phyloP scores from a whole-genome alignment of 2,888 invertebrate genomes.

The Ametastegia equiseti region DNA sequence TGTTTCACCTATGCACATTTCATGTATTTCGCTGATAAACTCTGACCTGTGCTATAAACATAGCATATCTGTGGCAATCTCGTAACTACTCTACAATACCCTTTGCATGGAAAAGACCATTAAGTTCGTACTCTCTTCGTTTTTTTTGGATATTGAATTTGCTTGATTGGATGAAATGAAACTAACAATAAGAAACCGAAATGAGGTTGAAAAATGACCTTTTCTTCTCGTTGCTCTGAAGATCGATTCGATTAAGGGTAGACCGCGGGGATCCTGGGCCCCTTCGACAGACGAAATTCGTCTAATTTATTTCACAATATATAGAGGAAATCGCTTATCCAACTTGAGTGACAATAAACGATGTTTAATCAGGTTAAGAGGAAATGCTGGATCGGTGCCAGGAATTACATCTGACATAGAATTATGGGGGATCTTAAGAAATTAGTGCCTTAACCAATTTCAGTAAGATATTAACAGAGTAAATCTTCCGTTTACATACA shows the following conservation, averaged over 20 bases:
- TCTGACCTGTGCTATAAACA: no score
- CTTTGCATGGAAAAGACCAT: no score
- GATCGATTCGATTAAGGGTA: neutral
- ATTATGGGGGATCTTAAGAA: conserved; percentile 48
- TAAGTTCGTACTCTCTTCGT: no score
- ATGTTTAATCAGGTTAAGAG: conserved; percentile 68
- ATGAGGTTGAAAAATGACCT: neutral
- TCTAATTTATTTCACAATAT: conserved; percentile 16
- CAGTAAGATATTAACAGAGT: conserved; percentile 56
- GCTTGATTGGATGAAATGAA: neutral
- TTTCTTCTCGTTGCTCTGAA: neutral
- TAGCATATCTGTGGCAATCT: no score
- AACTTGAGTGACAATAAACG: conserved; percentile 62
- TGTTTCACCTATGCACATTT: neutral
- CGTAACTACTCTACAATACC: no score
- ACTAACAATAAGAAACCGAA: neutral
- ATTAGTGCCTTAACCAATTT: conserved; percentile 52
- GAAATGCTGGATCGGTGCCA: conserved; percentile 56
- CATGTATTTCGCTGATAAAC: neutral
- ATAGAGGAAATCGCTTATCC: conserved; percentile 45
- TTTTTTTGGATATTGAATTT: neutral
- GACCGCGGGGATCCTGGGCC: conserved; percentile 4
- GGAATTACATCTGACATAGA: conserved; percentile 49
- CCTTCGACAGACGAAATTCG: neutral
- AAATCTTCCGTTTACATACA: conserved; percentile 48